Base-by-base conservation (phyloP, 2,113 vertebrate species). In the Turdus rufiventris region DNA sequence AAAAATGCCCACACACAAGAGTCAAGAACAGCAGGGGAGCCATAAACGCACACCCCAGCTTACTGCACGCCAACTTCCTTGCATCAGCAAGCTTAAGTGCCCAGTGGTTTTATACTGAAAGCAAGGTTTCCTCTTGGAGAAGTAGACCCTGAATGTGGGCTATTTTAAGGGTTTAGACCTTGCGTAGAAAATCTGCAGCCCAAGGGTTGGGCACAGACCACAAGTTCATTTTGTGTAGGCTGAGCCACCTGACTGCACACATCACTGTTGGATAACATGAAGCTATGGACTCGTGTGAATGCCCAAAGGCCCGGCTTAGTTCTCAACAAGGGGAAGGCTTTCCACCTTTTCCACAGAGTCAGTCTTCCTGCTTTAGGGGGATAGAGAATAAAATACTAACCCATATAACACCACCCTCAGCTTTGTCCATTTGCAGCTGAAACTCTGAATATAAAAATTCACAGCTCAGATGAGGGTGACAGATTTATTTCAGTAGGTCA, bases 1-100 rank as follows among this genome's bases (percentile, higher is more conserved):
- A 93, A 92, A 91, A 89, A 92, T 78, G 77, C 31, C 68, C 73
- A 25, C 86, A 81, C 56, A 75, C 65, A 84, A 83, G 19, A 57
- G 48, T 10, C 40, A 40, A 34, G 61, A 86, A 89, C 33, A 80
- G 87, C 33, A 2, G 34, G 74, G 45, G 74, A 94, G 58, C 65
- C 61, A 70, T 62, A 80, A 93, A 79, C 47, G 86, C 51, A 76
- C 43, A 50, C 20, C 33, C 63, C 24, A 62, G 72, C 51, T 57
- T 85, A 54, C 43, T 36, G 63, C 67, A 66, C 3, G 7, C 76
- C 51, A 48, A 26, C 61, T 61, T 84, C 57, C 63, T 88, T 45
- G 36, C 48, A 77, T 60, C 74, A 94, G 67, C 9, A 15, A 83
- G 51, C 7, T 0, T 54, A 89, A 67, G 73, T 12, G 65, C 58